Percentiles rank a stretch among this genome's conserved stretches.
Evolutionary conservation across 2,888 invertebrate species (phyloP).

Genomic region (Plebejus anna): DNA sequence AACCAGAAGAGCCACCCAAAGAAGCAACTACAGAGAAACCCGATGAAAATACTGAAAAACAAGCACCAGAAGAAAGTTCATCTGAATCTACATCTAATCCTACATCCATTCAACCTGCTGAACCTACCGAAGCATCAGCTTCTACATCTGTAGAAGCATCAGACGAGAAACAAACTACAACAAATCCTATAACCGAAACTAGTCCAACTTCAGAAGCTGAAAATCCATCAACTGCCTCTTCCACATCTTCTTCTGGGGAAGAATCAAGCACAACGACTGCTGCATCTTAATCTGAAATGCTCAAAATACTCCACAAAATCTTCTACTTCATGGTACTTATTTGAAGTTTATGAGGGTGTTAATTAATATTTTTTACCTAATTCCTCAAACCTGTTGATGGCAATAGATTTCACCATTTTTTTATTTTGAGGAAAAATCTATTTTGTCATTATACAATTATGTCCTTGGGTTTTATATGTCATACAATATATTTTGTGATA

Average conservation of each 20-base stretch:
- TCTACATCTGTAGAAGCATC: slow-evolving; percentile 36
- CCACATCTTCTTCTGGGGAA: slow-evolving; percentile 33
- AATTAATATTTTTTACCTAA: neutral
- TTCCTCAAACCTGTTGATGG: neutral
- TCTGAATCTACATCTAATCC: slow-evolving; percentile 36
- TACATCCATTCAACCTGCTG: slow-evolving; percentile 36
- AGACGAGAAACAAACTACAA: slow-evolving; percentile 32
- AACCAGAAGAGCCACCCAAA: slow-evolving; percentile 31
- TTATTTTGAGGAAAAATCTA: neutral
- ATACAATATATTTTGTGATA: slow-evolving; percentile 34
- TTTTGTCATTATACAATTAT: neutral
- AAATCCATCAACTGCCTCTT: slow-evolving; percentile 31
- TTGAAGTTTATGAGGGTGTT: neutral
- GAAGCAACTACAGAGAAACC: slow-evolving; percentile 32
- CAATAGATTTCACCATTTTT: neutral
- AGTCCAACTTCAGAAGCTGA: slow-evolving; percentile 36
- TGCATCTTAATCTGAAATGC: slow-evolving; percentile 33
- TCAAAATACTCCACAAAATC: neutral
- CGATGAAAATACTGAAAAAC: slow-evolving; percentile 38
- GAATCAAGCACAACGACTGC: slow-evolving; percentile 39
- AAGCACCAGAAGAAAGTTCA: slow-evolving; percentile 40
- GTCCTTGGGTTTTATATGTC: neutral
- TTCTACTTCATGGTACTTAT: neutral
- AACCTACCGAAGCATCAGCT: slow-evolving; percentile 42
- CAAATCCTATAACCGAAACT: slow-evolving; percentile 34